Percentiles rank a stretch among this genome's conserved stretches.
phyloP scores from a whole-genome alignment of 2,113 vertebrate species.

The Neolamprologus longior region DNA sequence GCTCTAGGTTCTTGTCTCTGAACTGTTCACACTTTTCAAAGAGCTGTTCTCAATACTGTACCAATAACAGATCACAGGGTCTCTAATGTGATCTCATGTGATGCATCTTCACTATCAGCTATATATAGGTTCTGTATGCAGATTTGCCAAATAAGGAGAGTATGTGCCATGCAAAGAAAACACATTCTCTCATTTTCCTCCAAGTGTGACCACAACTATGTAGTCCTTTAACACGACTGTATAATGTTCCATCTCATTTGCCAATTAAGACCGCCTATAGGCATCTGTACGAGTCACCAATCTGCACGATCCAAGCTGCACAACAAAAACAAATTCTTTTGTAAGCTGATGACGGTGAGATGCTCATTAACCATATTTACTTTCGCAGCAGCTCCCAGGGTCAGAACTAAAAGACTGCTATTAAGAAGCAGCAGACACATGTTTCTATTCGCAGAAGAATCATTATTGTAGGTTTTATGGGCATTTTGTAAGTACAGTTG shows the following conservation, averaged over 20 bases:
- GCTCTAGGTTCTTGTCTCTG: background rate
- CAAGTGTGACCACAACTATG: background rate
- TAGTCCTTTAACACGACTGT: background rate
- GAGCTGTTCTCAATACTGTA: background rate
- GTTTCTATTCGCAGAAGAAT: background rate
- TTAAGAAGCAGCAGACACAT: background rate
- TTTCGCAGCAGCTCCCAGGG: conserved; percentile 9
- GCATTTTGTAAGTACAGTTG: background rate
- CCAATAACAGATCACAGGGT: background rate
- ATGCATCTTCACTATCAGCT: background rate
- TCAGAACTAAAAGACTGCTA: conserved; percentile 6
- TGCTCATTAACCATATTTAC: conserved; percentile 32
- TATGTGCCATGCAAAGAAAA: background rate
- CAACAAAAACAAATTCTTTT: background rate
- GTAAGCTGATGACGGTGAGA: conserved; percentile 3
- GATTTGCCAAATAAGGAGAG: background rate
- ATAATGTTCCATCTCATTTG: background rate
- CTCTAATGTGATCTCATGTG: background rate
- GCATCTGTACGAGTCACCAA: background rate
- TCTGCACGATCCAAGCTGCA: background rate
- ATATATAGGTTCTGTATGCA: background rate
- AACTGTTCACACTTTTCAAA: background rate
- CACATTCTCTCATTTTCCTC: background rate
- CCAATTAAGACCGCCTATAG: conserved; percentile 18
- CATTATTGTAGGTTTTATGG: background rate